Conservation (phyloP, 2,888 invertebrate genomes). For the Ceraclea dissimilis region DNA sequence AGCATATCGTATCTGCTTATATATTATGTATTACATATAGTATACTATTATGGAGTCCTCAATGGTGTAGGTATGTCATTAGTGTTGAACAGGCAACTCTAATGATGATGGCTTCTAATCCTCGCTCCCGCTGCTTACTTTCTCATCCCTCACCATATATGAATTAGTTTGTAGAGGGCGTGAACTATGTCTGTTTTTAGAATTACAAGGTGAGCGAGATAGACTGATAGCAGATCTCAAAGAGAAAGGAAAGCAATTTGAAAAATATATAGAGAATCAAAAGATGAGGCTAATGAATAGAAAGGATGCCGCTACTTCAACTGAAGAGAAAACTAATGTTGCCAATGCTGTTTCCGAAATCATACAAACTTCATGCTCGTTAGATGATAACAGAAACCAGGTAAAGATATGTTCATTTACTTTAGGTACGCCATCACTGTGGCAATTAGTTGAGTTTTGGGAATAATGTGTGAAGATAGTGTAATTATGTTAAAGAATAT, state of each 20-base stretch:
- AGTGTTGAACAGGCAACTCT: too few relatives aligned
- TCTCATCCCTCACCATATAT: too few relatives aligned
- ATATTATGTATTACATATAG: too few relatives aligned
- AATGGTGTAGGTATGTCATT: too few relatives aligned
- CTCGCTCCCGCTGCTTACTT: too few relatives aligned
- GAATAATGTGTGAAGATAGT: too few relatives aligned
- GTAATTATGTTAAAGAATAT: too few relatives aligned
- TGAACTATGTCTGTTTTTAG: too few relatives aligned
- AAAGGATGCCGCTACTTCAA: slow-evolving; percentile 30
- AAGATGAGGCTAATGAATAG: slow-evolving; percentile 32
- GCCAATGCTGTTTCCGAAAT: slow-evolving; percentile 5
- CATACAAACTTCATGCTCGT: not conserved
- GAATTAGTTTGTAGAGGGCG: too few relatives aligned
- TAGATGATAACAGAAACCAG: not conserved
- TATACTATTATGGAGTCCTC: too few relatives aligned
- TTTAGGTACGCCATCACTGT: not conserved
- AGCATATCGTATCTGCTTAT: too few relatives aligned
- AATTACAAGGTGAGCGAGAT: slow-evolving; percentile 49
- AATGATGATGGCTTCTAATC: too few relatives aligned
- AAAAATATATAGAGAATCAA: slow-evolving; percentile 53
- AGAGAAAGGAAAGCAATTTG: slow-evolving; percentile 56
- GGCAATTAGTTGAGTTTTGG: not conserved
- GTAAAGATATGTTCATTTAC: not conserved
- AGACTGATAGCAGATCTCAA: slow-evolving; percentile 52
- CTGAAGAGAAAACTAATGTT: slow-evolving; percentile 14